These are phyloP conservation scores for Hipposideros armiger DNA, from an alignment of 2,113 vertebrate species.

Conservation along the genomic window DNA sequence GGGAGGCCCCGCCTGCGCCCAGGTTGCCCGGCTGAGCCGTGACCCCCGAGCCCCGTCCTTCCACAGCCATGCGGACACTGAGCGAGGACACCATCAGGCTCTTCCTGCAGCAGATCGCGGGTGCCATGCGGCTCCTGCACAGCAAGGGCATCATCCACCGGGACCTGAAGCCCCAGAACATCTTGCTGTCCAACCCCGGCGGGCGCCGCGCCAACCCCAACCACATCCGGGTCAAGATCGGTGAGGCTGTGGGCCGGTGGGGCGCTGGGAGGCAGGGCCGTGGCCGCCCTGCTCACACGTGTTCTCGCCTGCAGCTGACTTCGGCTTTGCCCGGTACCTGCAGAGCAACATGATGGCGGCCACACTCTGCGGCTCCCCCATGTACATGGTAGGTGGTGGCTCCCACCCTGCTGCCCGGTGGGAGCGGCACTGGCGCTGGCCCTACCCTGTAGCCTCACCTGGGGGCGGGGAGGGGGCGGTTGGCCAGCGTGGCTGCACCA, in stretches of 20 bases:
- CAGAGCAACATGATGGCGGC: conserved; percentile 98
- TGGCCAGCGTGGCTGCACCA: fast-evolving
- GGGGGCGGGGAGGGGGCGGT: too few species aligned
- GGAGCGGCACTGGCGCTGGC: too few species aligned
- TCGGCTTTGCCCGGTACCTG: conserved; percentile 97
- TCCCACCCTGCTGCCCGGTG: background rate
- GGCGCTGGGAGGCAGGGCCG: fast-evolving
- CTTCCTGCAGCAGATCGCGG: conserved; percentile 96
- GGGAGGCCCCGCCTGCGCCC: background rate
- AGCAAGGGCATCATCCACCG: conserved; percentile 97
- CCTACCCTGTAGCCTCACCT: background rate
- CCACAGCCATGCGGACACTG: conserved; percentile 93
- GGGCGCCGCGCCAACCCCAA: conserved; percentile 92
- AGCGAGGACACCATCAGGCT: conserved; percentile 97
- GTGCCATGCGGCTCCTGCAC: conserved; percentile 95
- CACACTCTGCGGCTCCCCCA: conserved; percentile 97
- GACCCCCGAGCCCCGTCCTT: background rate
- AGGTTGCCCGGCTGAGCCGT: fast-evolving
- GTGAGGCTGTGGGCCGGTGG: conserved; percentile 76
- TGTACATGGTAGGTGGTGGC: conserved; percentile 95
- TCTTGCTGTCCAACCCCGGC: conserved; percentile 92
- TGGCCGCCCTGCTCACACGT: fast-evolving
- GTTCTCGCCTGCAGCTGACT: conserved; percentile 90
- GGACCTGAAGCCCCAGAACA: conserved; percentile 98
- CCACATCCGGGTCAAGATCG: conserved; percentile 96